Evolutionary conservation across 2,797 vertebrate genomes (phyloP), one percentile per base, ranked within the genome.

Genomic region (Arctocebus calabarensis): DNA sequence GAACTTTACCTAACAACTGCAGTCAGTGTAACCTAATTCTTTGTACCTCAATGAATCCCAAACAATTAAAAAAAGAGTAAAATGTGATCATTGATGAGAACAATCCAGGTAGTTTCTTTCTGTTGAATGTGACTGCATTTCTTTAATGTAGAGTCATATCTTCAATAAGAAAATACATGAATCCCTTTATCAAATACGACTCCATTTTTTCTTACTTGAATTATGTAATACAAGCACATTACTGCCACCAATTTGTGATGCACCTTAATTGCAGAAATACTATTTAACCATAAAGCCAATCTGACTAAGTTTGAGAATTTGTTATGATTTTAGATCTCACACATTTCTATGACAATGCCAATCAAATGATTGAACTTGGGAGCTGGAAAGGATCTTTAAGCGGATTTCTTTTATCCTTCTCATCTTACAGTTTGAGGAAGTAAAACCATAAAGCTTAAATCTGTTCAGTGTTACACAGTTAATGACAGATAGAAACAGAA

Each of bases 401-500:
- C 45, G 93, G 27, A 34, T 64, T 93, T 91, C 11, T 64, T 95
- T 74, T 79, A 66, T 88, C 11, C 8, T n/a, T 74, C 14, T 77
- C 61, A 48, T 77, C 52, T 74, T 92, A 74, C 23, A 71, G 1
- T 40, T 40, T 73, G 32, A 82, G 48, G 4, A 94, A 91, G 68
- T 73, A 92, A 92, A 93, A 59, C 52, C 2, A 19, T 62, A 29
- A 84, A 90, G 34, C 3, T 86, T 88, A 81, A 74, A 68, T 75
- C 22, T 87, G 40, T 11, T 86, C 32, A n/a, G 0, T 66, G n/a
- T 81, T 87, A 20, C 20, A 84, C 14, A 79, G 19, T 71, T 64
- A 91, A 45, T 77, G 14, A 74, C 37, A 94, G n/a, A n/a, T n/a
- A 74, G 43, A 87, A 89, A 93, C 91, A n/a, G 22, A 78, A 59